Conservation (phyloP, 2,888 invertebrate species). For the Lamellibrachia satsuma region DNA sequence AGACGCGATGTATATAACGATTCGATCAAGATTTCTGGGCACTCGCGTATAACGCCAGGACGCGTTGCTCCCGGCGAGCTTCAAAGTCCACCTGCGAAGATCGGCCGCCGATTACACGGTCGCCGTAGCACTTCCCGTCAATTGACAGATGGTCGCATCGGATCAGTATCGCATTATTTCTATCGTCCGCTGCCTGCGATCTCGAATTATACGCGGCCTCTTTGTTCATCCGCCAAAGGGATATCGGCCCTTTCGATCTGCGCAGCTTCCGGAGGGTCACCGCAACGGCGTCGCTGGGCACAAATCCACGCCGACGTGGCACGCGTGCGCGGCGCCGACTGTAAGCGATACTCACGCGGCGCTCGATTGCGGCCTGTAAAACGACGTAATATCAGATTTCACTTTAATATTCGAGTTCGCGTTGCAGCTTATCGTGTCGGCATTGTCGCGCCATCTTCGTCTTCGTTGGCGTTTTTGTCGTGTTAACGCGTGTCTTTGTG, state of each 20-base stretch:
- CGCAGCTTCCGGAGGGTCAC: not conserved
- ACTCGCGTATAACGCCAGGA: not conserved
- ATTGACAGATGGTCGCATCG: not conserved
- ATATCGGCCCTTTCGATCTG: not conserved
- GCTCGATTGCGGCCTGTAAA: not conserved
- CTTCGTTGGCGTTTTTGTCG: constrained; percentile 17
- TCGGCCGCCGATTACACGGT: not conserved
- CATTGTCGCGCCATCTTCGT: not conserved
- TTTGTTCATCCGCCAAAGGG: not conserved
- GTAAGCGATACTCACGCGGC: constrained; percentile 5
- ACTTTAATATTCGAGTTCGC: not conserved
- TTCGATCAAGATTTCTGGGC: not conserved
- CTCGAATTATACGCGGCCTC: not conserved
- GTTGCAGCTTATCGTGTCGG: not conserved
- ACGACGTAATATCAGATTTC: constrained; percentile 5
- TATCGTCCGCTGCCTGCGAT: not conserved
- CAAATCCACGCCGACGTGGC: not conserved
- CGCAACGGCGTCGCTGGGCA: not conserved
- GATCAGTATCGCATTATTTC: not conserved
- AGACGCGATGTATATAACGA: not conserved
- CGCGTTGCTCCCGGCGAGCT: not conserved
- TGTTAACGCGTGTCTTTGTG: not conserved
- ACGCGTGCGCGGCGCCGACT: not conserved
- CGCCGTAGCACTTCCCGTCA: not conserved
- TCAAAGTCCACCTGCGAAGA: not conserved